Conservation (phyloP, 2,797 vertebrate genomes). For the Pteropus rufus region DNA sequence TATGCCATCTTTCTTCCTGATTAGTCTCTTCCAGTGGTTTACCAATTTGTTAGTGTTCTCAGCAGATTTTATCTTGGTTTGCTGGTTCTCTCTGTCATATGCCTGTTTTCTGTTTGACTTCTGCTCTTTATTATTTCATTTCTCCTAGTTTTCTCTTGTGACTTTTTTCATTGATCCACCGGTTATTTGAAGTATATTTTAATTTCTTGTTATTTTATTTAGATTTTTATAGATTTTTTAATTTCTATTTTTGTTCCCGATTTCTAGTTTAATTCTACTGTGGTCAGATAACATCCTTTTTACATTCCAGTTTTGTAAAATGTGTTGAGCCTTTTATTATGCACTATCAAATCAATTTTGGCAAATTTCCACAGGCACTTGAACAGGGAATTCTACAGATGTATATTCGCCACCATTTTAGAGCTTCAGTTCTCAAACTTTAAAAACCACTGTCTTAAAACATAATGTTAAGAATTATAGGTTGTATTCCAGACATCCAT, state of each 20-base stretch:
- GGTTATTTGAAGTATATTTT: neutral
- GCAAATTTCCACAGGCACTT: neutral
- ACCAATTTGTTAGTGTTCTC: conserved; percentile 1
- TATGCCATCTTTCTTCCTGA: neutral
- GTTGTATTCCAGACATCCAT: neutral
- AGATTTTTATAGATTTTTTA: neutral
- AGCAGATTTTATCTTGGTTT: neutral
- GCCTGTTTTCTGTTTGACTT: neutral
- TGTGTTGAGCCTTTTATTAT: neutral
- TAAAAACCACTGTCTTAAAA: neutral
- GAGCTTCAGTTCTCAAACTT: neutral
- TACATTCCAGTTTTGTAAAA: neutral
- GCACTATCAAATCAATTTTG: neutral
- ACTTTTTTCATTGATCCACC: neutral
- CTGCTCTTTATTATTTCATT: conserved; percentile 19
- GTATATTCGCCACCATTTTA: neutral
- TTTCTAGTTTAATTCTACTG: neutral
- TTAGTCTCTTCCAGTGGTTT: neutral
- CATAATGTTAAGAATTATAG: neutral
- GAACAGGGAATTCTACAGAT: neutral
- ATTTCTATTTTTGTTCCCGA: neutral
- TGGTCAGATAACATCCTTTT: neutral
- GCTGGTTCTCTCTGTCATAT: neutral
- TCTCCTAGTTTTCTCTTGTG: neutral
- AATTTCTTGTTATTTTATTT: neutral